Evolutionary conservation across 2,797 vertebrate species (phyloP), one percentile per base, ranked within the genome.

Genomic region (Ateles fusciceps): DNA sequence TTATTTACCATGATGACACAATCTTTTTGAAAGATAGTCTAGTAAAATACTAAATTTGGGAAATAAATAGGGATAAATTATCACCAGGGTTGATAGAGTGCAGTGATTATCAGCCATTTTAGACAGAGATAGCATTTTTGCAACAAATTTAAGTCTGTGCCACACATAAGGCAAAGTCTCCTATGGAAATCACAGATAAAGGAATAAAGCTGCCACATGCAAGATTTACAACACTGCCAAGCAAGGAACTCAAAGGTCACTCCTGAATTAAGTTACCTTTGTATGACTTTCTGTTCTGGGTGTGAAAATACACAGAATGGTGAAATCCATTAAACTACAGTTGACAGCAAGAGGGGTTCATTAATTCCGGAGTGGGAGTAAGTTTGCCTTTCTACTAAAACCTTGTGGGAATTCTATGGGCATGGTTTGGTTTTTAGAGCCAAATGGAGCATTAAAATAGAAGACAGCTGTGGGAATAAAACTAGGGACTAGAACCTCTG

Each of bases 231-330:
- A 4, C 90, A 64, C 46, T 97, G 59, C 79, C 88, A 97, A 74
- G 71, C 91, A 93, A 55, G 90, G 91, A 96, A 96, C 97, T 98
- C 89, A 91, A 98, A 98, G 95, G 97, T 83, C 95, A 96, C 61
- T 96, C 61, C 93, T 96, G 96, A 98, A 96, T 98, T 97, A 95
- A 98, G 89, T 97, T 98, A 78, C 93, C 91, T 95, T 97, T 97
- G 92, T 89, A 76, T 97, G 97, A 95, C 97, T 98, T 97, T 97
- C 97, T 97, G 94, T 97, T 95, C 84, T 96, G 89, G 84, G 93
- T 97, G 97, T 97, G 96, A 97, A 98, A 98, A 97, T 96, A 97
- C 85, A 79, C 48, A 97, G 96, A 98, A 95, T 96, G 89, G 96
- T 0, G 22, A 98, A 98, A 97, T 72, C 42, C 97, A 97, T 90